phyloP scores from a whole-genome alignment of 1,140 invertebrate genomes.

The Platorchestia sp. region DNA sequence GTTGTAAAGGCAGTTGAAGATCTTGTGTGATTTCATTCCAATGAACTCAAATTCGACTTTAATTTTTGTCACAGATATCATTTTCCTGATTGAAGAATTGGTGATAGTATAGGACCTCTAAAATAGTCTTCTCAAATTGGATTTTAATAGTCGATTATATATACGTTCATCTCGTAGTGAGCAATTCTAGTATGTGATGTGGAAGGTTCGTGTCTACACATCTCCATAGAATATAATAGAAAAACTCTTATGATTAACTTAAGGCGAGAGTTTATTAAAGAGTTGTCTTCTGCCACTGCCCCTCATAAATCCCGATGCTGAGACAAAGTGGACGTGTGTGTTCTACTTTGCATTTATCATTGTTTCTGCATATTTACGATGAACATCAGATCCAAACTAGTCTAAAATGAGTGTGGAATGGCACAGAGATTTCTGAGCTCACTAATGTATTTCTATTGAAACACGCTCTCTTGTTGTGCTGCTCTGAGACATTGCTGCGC shows the following conservation, averaged over 20 bases:
- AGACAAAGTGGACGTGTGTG: background rate
- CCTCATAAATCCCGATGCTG: background rate
- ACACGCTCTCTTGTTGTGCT: background rate
- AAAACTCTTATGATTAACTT: background rate
- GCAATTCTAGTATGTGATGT: background rate
- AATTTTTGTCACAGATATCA: background rate
- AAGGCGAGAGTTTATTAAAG: background rate
- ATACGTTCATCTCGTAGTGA: background rate
- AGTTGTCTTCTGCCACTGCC: background rate
- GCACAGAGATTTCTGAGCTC: background rate
- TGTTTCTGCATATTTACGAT: background rate
- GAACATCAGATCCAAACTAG: background rate
- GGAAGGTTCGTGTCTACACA: background rate
- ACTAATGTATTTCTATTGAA: background rate
- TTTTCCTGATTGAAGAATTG: background rate
- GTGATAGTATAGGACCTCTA: too few species aligned
- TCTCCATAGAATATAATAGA: background rate
- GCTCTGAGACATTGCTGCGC: too few species aligned
- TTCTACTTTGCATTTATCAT: background rate
- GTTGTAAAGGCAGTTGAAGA: background rate
- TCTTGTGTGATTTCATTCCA: background rate
- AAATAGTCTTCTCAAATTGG: too few species aligned
- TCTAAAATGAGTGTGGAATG: background rate
- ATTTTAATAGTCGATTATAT: too few species aligned
- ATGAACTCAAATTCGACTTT: background rate